Evolutionary conservation across 2,113 vertebrate species (phyloP), one percentile per base, ranked within the genome.

Genomic region (Arizona elegans): DNA sequence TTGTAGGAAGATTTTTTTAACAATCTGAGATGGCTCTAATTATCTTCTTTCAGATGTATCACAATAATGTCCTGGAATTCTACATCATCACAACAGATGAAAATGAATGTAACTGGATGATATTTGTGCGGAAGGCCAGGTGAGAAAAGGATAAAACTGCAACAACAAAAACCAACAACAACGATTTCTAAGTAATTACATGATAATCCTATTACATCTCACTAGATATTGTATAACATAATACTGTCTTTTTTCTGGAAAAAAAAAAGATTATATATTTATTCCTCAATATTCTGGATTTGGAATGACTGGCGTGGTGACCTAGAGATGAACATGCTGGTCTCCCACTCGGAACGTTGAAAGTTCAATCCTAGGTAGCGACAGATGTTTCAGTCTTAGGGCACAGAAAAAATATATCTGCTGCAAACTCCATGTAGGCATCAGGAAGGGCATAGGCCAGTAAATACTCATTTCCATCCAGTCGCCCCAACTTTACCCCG

Each of bases 51-150:
- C 93, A 99, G 99, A 98, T 99, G 96, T 99, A 99, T 93, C 99
- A 99, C 96, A 99, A 95, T 1, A 98, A 98, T 3, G 98, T 99
- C 93, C 97, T 99, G 53, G 99, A 99, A 95, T 99, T 99, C 97
- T 99, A 97, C 91, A 95, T 99, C 10, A 97, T 99, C 89, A 99
- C 99, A 9, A 95, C 98, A 0, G 98, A 99, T 88, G 99, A 99
- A 97, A 99, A 99, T 12, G 98, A 99, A 95, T 99, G 99, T 97
- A 99, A 99, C 90, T 99, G 99, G 99, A 99, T 99, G 99, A 99
- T 99, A 99, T 99, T 99, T 94, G 99, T 99, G 65, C 98, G 97
- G 92, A 99, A 98, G 97, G 99, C 99, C 58, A 98, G 99, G 99
- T 99, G 94, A 97, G 92, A 86, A 90, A 90, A n/a, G 12, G 10